Base-by-base conservation (phyloP, 1,140 invertebrate genomes). In the Pogonognathellus flavescens region DNA sequence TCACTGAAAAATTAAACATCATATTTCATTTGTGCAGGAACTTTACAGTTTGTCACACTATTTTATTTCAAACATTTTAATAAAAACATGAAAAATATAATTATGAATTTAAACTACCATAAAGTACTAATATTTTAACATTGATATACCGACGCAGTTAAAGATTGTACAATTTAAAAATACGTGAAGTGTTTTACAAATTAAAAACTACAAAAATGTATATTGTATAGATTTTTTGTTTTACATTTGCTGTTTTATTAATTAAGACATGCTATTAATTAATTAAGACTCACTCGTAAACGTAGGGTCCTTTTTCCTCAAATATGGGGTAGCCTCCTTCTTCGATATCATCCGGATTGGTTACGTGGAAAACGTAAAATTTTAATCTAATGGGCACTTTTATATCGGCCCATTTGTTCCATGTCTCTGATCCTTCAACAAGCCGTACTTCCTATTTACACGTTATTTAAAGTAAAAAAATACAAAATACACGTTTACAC, bases 321-420 rank as follows among this genome's bases (percentile, higher is more conserved):
- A 72, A 10, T 11, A 16, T 8, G 0, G 66, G 66, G n/a, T 72
- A 22, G 14, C 66, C 25, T 14, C 66, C 1, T 72, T 7, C 7
- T 49, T 72, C 66, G 0, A 72, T 22, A 16, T 25, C 66, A 49
- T 72, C 76, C 0, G 76, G 6, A 80, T 80, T 80, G 52, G 8
- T 22, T 41, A 80, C 50, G 53, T 80, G 49, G 16, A 53, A 80
- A 3, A 80, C 16, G 6, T 53, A 55, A 53, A 80, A 52, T 20
- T 80, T 80, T 11, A 80, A 22, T 25, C 20, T 6, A 53, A 80
- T 80, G 1, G 76, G 76, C n/a, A 80, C 13, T 55, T 41, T 55
- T 53, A 53, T 53, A 10, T n/a, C 49, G 3, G 14, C 20, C 76
- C 76, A 80, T 80, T 22, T 80, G 16, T 80, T 14, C 76, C 76